Base-by-base conservation (phyloP, 2,113 vertebrate species). In the Lonchura striata region DNA sequence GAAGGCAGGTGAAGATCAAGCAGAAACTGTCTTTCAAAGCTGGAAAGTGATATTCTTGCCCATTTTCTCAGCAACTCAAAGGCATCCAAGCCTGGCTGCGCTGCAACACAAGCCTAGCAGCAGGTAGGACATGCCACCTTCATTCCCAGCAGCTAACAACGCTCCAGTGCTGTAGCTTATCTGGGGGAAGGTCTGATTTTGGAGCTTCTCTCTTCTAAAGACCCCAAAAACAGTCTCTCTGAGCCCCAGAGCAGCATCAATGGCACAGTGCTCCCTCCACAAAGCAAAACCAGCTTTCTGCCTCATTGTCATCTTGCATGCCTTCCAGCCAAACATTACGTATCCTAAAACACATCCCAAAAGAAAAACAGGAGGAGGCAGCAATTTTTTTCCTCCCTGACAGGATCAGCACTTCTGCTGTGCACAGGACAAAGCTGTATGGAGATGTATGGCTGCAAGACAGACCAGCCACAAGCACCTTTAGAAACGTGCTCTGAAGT, bases 281-380 rank as follows among this genome's bases (percentile, higher is more conserved):
- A 33, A 2, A 3, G 27, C 24, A 64, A 39, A 35, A 39, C 18
- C 71, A 66, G 4, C 9, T 18, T 28, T 5, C 15, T 44, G 53
- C 56, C 37, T 33, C 8, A 31, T 0, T 19, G 16, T 21, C 13
- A 18, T 23, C 20, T 41, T 0, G 0, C 22, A 6, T 0, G 8
- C 23, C 35, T 65, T 46, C 35, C 35, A 46, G 63, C 12, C 15
- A 46, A 74, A 41, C 25, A n/a, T 8, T 8, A 27, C 28, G 27
- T 19, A 52, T 23, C 52, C 22, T 13, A 60, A 53, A 75, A 53
- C 11, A 44, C 25, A 54, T 46, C 42, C 78, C 39, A 56, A 35
- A n/a, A 8, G 1, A 54, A 83, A 83, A 81, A 9, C 10, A 47
- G 24, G 41, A 64, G 22, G 41, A 27, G 17, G 49, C 25, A 71